Base-by-base conservation (phyloP, 2,888 invertebrate genomes). In the Agonopterix arenella region DNA sequence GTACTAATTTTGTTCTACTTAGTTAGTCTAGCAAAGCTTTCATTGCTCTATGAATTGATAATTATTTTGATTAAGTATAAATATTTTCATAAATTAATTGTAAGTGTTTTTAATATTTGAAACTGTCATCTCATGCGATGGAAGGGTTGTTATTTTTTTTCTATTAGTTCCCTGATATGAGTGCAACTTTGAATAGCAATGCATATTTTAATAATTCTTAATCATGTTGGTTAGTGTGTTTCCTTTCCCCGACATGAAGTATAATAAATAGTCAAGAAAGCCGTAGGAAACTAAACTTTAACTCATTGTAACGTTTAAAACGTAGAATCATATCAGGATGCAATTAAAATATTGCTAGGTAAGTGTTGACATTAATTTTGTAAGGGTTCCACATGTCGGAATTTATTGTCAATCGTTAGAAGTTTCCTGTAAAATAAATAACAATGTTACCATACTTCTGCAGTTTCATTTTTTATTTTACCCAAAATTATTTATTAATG, bases 341-440 rank as follows among this genome's bases (percentile, higher is more conserved):
- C 73, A 73, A 79, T 70, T 81, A 82, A 78, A 66, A 64, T 77
- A 71, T 68, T 65, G 73, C 74, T 84, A 85, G 79, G 59, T 86
- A 88, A 86, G 79, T 83, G 85, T 85, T 88, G 80, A 84, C 75
- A 78, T 83, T 84, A 78, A 80, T 86, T 86, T 88, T 85, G 70
- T 84, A 85, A 86, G 72, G 70, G 76, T 83, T 81, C 83, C 82
- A 72, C 54, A 58, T 67, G 77, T 76, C 71, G 77, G 80, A 77
- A 80, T 81, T 77, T 80, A 82, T 81, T 80, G 84, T 85, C 80
- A 84, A 84, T 81, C 82, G 84, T 88, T 88, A 86, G 86, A 76
- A 71, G 71, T 79, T 80, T 84, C 84, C 81, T 83, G 84, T 85
- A 85, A 85, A 86, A 77, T 84, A 86, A 88, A 86, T 83, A 80